These are phyloP conservation scores for Lomographa bimaculata DNA, from an alignment of 2,888 invertebrate genomes.

Conservation along the genomic window DNA sequence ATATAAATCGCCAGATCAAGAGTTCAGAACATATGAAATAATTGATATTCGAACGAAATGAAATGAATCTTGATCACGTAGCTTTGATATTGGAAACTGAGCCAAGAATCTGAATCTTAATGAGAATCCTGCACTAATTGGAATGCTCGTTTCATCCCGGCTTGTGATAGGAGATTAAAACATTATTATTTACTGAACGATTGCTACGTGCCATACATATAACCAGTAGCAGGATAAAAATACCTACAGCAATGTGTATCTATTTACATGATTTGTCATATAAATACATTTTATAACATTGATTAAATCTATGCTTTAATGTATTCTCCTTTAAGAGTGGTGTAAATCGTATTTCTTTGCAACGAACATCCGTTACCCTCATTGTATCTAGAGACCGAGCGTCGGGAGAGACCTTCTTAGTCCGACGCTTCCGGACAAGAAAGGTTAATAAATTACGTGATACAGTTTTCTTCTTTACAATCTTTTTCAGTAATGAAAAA, in stretches of 20 bases:
- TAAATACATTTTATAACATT: background rate
- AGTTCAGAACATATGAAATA: conserved; percentile 27
- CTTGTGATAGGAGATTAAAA: conserved; percentile 58
- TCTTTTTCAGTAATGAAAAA: conserved; percentile 15
- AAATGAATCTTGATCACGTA: conserved; percentile 73
- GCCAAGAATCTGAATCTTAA: conserved; percentile 74
- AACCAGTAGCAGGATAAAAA: background rate
- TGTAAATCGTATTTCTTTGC: conserved; percentile 43
- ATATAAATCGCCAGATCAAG: conserved; percentile 14
- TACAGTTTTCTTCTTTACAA: conserved; percentile 21
- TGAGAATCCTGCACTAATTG: conserved; percentile 77
- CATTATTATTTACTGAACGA: conserved; percentile 54
- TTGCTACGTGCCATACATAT: conserved; percentile 34
- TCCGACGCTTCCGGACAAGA: conserved; percentile 32
- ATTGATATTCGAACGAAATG: conserved; percentile 48
- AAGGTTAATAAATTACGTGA: conserved; percentile 42
- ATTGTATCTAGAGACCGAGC: conserved; percentile 37
- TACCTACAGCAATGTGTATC: background rate
- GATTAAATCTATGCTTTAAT: conserved; percentile 32
- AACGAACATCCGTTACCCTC: conserved; percentile 36
- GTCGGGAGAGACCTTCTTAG: conserved; percentile 36
- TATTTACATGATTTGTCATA: too few species aligned
- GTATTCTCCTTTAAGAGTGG: conserved; percentile 36
- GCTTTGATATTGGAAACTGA: conserved; percentile 66
- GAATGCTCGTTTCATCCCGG: conserved; percentile 67